Conservation (phyloP, 1,140 invertebrate genomes). For the Bradysia coprophila region DNA sequence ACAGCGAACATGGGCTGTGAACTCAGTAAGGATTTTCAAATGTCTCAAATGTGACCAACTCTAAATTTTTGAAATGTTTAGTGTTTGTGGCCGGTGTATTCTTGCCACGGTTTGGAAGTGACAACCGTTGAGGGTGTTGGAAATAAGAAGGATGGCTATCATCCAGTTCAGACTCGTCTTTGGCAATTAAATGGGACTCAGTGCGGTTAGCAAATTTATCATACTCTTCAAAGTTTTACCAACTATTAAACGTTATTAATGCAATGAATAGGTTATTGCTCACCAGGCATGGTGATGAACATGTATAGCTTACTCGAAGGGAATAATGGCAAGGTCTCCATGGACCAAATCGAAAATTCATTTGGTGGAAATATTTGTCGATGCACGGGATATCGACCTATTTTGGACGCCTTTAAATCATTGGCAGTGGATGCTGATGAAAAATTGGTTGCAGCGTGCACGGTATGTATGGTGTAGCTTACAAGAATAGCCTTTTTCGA, state of each 20-base stretch:
- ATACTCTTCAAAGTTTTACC: neutral
- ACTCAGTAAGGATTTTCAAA: constrained; percentile 35
- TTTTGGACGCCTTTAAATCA: constrained; percentile 65
- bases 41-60: neutral
- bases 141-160: constrained; percentile 44
- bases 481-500: neutral
- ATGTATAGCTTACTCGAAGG: constrained; percentile 44
- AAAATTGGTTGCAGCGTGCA: neutral
- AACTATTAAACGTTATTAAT: neutral
- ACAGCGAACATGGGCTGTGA: constrained; percentile 33
- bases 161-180: constrained; percentile 44
- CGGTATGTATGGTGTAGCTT: neutral
- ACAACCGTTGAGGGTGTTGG: constrained; percentile 64
- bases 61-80: constrained; percentile 14
- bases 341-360: constrained; percentile 51
- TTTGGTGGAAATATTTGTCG: constrained; percentile 71
- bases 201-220: too few relatives aligned
- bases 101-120: constrained; percentile 54
- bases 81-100: constrained; percentile 53
- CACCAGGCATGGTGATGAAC: constrained; percentile 72
- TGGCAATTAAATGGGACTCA: constrained; percentile 57
- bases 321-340: constrained; percentile 30
- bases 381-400: constrained; percentile 74
- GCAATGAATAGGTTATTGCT: constrained; percentile 39
- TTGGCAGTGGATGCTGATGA: constrained; percentile 36